A percentile compares a stretch with the other conserved stretches of the same genome.
Evolutionary conservation across 2,888 invertebrate species (phyloP).

Genomic region (Dynastes maya): DNA sequence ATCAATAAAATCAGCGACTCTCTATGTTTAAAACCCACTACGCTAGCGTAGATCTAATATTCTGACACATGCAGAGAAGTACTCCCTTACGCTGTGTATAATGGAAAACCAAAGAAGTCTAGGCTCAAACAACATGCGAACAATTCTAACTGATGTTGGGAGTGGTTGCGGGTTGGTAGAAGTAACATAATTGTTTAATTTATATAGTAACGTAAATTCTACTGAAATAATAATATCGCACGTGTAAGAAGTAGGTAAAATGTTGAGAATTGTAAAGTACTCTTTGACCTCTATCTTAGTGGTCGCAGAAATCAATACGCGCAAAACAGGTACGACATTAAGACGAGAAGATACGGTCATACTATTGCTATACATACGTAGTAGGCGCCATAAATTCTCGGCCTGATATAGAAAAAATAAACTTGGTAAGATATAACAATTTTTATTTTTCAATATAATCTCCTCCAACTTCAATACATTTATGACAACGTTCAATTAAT

Average conservation of each 20-base stretch:
- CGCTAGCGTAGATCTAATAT: constrained; percentile 44
- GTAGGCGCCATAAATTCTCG: too few species aligned
- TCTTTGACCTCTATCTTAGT: constrained; percentile 69
- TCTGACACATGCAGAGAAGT: constrained; percentile 20
- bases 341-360: constrained; percentile 48
- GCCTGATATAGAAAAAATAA: too few species aligned
- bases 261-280: constrained; percentile 60
- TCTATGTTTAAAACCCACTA: constrained; percentile 1
- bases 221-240: constrained; percentile 25
- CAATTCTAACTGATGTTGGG: too few species aligned
- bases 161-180: too few species aligned
- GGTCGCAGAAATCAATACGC: constrained; percentile 69
- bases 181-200: background rate
- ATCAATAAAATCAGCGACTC: constrained; percentile 48
- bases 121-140: too few species aligned
- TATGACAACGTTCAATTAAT: too few species aligned
- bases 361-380: too few species aligned
- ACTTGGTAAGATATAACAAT: too few species aligned
- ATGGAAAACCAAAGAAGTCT: too few species aligned
- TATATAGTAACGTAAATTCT: constrained; percentile 4
- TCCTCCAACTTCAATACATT: too few species aligned
- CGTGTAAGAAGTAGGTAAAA: constrained; percentile 56
- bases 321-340: constrained; percentile 61
- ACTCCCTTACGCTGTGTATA: background rate
- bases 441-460: too few species aligned